Conservation (phyloP, 1,140 invertebrate species). For the Panagrolaimus sp. region DNA sequence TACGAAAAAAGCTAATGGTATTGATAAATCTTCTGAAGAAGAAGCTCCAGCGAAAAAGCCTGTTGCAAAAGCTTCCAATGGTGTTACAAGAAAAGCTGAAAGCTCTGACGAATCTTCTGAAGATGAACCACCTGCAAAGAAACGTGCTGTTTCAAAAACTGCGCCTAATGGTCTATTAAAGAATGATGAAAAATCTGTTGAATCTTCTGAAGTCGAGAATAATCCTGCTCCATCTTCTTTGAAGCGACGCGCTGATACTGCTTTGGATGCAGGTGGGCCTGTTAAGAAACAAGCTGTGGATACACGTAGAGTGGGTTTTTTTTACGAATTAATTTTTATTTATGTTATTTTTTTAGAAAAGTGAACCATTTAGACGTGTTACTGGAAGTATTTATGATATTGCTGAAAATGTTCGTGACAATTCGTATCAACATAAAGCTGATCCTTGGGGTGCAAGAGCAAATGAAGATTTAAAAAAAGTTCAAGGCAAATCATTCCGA, state of each 20-base stretch:
- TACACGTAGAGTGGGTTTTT: neutral
- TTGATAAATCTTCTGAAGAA: neutral
- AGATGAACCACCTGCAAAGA: constrained; percentile 16
- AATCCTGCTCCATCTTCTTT: neutral
- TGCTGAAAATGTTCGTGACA: constrained; percentile 43
- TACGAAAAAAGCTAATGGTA: neutral
- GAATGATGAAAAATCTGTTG: neutral
- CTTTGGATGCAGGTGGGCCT: neutral
- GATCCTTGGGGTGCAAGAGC: constrained; percentile 55
- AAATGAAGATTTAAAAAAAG: constrained; percentile 37
- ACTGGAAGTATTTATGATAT: constrained; percentile 30
- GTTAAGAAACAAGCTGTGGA: constrained; percentile 3
- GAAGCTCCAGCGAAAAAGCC: neutral
- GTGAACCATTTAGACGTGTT: constrained; percentile 45
- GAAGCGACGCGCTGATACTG: neutral
- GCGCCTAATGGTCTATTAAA: neutral
- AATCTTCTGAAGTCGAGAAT: constrained; percentile 4
- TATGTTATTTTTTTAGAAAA: constrained; percentile 14
- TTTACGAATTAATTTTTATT: neutral
- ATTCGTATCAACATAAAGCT: constrained; percentile 29
- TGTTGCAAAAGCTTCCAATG: neutral
- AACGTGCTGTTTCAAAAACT: constrained; percentile 21
- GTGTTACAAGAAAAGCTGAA: neutral
- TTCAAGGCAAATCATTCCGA: constrained; percentile 85
- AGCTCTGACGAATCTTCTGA: neutral